Percentiles rank a stretch among this genome's conserved stretches.
Evolutionary conservation across 2,888 invertebrate species (phyloP).

Genomic region (Epirrhoe alternata): DNA sequence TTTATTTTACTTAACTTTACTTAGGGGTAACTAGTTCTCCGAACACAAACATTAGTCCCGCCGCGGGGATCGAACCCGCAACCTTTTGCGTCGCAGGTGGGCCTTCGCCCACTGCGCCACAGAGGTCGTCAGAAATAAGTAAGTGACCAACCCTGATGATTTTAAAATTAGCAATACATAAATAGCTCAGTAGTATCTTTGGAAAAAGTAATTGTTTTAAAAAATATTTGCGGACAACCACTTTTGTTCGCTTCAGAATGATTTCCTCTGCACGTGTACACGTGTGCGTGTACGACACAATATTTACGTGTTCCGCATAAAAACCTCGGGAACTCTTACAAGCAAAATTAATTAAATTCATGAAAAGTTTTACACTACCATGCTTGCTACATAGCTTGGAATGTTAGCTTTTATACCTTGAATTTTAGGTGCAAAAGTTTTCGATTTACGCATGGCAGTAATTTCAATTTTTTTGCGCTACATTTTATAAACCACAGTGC

Average conservation of each 20-base stretch:
- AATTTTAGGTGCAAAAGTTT: conserved; percentile 50
- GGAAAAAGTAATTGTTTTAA: not conserved
- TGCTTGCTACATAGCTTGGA: conserved; percentile 50
- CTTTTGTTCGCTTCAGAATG: conserved; percentile 3
- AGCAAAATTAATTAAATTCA: conserved; percentile 57
- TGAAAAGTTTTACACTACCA: conserved; percentile 53
- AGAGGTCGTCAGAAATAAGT: too few species aligned
- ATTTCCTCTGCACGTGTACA: conserved; percentile 13
- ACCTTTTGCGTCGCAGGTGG: too few species aligned
- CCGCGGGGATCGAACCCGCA: too few species aligned
- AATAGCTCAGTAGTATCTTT: too few species aligned
- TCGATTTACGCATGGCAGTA: conserved; percentile 50
- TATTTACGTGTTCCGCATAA: conserved; percentile 47
- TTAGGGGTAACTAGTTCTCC: too few species aligned
- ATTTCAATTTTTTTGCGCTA: conserved; percentile 34
- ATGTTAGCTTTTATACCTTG: conserved; percentile 48
- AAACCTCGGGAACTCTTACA: conserved; percentile 50
- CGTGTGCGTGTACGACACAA: conserved; percentile 30
- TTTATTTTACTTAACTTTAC: too few species aligned
- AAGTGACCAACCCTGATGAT: too few species aligned
- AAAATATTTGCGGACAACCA: not conserved
- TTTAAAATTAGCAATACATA: too few species aligned
- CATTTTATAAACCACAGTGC: conserved; percentile 41
- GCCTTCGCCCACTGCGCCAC: too few species aligned
- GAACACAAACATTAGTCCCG: too few species aligned